phyloP scores from a whole-genome alignment of 2,888 invertebrate genomes.

The Drosophila quinaria region DNA sequence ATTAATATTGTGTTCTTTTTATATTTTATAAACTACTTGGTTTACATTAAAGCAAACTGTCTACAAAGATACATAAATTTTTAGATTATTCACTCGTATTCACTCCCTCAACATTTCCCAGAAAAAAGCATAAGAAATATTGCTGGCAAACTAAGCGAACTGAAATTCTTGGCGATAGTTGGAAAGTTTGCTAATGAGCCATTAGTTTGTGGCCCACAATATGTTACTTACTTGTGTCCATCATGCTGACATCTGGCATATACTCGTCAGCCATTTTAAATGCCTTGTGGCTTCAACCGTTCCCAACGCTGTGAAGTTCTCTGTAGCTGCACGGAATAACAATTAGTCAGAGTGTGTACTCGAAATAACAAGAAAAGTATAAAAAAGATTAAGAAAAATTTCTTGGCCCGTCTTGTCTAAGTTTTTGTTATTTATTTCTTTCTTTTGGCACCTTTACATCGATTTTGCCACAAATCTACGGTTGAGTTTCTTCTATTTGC shows the following conservation, averaged over 20 bases:
- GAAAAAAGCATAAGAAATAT: neutral
- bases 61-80: neutral
- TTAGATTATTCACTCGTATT: neutral
- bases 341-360: constrained; percentile 51
- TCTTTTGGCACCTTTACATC: constrained; percentile 39
- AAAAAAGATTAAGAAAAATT: neutral
- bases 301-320: constrained; percentile 40
- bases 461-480: constrained; percentile 48
- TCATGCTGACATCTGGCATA: constrained; percentile 83
- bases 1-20: neutral
- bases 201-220: constrained; percentile 51
- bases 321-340: constrained; percentile 59
- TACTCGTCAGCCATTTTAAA: constrained; percentile 84
- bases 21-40: neutral
- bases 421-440: constrained; percentile 16
- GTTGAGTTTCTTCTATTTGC: constrained; percentile 26
- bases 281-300: constrained; percentile 61
- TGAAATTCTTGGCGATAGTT: constrained; percentile 8
- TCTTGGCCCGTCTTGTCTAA: neutral
- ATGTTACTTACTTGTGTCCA: constrained; percentile 85
- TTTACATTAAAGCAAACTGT: neutral
- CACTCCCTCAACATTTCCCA: neutral
- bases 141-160: neutral
- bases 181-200: constrained; percentile 14
- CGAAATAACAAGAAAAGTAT: neutral